Evolutionary conservation across 2,888 invertebrate genomes (phyloP).

Genomic region (Sialis fuliginosa): DNA sequence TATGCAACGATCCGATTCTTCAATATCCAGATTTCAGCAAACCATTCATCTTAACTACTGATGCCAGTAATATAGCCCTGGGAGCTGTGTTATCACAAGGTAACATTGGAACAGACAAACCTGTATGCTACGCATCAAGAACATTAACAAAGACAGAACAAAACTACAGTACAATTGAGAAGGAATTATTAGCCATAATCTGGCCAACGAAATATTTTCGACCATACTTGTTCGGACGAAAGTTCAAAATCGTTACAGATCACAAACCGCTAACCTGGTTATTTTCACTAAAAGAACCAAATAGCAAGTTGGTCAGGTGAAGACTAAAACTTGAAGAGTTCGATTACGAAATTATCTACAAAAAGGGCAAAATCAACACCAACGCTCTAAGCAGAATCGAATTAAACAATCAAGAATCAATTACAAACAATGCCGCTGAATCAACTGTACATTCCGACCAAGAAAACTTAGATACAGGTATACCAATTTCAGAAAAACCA

Average conservation of each 20-base stretch:
- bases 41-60: neutral
- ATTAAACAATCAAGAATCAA: no score
- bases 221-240: slow-evolving; percentile 11
- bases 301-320: slow-evolving; percentile 6
- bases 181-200: slow-evolving; percentile 10
- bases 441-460: neutral
- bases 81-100: neutral
- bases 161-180: slow-evolving; percentile 6
- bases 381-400: slow-evolving; percentile 1
- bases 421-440: neutral
- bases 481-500: neutral
- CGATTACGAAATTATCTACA: neutral
- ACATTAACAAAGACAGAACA: neutral
- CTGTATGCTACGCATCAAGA: neutral
- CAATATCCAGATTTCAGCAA: neutral
- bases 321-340: slow-evolving; percentile 6
- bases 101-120: neutral
- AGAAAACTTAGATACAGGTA: neutral
- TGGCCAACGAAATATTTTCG: slow-evolving; percentile 9
- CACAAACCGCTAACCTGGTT: slow-evolving; percentile 9
- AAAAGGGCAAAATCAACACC: neutral
- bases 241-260: slow-evolving; percentile 10
- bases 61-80: neutral
- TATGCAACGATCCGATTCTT: slow-evolving; percentile 8
- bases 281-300: slow-evolving; percentile 5